A percentile compares a stretch with the other conserved stretches of the same genome.
Conservation (phyloP, 2,888 invertebrate genomes). For the Bombyx huttoni region DNA sequence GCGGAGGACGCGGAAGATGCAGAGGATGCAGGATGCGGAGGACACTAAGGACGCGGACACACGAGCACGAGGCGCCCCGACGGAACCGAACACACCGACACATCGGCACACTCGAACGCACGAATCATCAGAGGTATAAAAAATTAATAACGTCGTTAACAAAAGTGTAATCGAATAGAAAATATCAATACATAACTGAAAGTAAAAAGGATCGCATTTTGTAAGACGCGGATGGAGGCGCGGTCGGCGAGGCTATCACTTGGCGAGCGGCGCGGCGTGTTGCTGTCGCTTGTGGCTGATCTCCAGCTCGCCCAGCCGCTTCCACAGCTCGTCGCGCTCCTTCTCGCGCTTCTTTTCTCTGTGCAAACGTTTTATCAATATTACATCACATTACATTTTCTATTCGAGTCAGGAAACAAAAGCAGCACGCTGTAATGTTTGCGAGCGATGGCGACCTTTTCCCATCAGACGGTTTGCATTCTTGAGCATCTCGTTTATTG, state of each 20-base stretch:
- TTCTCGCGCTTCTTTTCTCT: conserved; percentile 95
- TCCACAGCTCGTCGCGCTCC: conserved; percentile 98
- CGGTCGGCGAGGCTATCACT: conserved; percentile 60
- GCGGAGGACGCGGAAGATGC: neutral
- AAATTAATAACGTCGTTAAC: conserved; percentile 66
- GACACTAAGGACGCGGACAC: conserved; percentile 42
- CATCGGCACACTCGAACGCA: conserved; percentile 30
- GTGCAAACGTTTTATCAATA: conserved; percentile 10
- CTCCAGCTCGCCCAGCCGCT: conserved; percentile 92
- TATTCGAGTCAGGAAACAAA: too few species aligned
- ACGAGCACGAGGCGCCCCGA: conserved; percentile 23
- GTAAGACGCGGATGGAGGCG: conserved; percentile 30
- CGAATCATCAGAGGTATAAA: conserved; percentile 51
- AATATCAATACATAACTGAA: conserved; percentile 64
- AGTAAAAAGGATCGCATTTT: conserved; percentile 59
- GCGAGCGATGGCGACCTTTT: too few species aligned
- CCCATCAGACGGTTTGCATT: too few species aligned
- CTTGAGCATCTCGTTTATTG: too few species aligned
- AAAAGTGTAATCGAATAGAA: conserved; percentile 68
- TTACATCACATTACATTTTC: too few species aligned
- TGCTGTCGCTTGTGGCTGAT: conserved; percentile 74
- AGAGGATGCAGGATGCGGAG: conserved; percentile 18
- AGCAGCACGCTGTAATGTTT: too few species aligned
- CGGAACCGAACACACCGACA: conserved; percentile 26
- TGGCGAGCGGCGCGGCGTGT: conserved; percentile 42